Evolutionary conservation across 2,888 invertebrate genomes (phyloP).

Genomic region (Pristionchus exspectatus): DNA sequence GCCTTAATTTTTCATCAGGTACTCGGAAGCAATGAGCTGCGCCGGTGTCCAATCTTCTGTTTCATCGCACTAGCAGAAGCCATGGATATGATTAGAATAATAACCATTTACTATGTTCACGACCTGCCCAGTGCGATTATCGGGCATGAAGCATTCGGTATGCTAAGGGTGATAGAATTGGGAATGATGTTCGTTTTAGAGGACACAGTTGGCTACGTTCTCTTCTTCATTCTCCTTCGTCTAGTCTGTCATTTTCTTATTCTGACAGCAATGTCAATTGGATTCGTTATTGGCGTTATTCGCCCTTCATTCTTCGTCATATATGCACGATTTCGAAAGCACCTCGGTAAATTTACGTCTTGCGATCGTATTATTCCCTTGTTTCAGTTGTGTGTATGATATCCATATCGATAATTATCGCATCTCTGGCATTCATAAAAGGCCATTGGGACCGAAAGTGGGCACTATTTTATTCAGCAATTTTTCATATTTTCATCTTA

Average conservation of each 20-base stretch:
- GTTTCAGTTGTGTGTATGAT: neutral
- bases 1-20: neutral
- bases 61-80: neutral
- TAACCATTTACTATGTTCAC: neutral
- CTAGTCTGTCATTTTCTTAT: neutral
- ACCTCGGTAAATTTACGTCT: neutral
- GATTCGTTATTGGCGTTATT: neutral
- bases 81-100: neutral
- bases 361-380: too few species aligned
- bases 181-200: neutral
- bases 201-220: neutral
- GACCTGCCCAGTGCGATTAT: neutral
- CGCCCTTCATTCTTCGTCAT: neutral
- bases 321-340: neutral
- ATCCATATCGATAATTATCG: neutral
- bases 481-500: neutral
- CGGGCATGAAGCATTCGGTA: neutral
- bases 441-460: neutral
- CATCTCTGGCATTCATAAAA: neutral
- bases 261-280: neutral
- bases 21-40: neutral
- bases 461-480: neutral
- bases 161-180: too few species aligned
- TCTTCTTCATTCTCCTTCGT: neutral
- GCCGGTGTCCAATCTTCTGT: neutral